Percentiles rank a stretch among this genome's conserved stretches.
Evolutionary conservation across 2,113 vertebrate genomes (phyloP).

Genomic region (Saimiri boliviensis): DNA sequence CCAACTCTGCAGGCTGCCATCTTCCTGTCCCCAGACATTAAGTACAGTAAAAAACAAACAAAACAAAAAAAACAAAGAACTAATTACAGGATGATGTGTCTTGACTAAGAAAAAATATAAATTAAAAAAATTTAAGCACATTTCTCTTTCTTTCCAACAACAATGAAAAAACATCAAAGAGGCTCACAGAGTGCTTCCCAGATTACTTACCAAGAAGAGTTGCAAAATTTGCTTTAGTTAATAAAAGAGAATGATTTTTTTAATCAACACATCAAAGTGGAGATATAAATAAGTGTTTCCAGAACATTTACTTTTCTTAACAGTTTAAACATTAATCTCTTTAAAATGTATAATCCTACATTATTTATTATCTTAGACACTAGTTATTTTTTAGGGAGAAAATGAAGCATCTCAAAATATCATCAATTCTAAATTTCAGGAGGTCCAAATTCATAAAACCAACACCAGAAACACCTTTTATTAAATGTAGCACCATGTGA

Average conservation of each 20-base stretch:
- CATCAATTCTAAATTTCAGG: not conserved
- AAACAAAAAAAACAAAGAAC: not conserved
- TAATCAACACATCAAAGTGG: not conserved
- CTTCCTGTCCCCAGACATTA: fast-evolving
- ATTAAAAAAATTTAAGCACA: not conserved
- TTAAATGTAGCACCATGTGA: not conserved
- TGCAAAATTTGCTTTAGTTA: conserved; percentile 21
- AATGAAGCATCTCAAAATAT: conserved; percentile 2
- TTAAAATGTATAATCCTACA: not conserved
- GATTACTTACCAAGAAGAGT: not conserved
- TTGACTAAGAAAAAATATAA: not conserved
- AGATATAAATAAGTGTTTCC: not conserved
- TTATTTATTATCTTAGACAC: not conserved
- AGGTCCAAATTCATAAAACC: not conserved
- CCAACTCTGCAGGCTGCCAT: not conserved
- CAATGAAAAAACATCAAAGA: not conserved
- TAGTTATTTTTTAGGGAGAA: not conserved
- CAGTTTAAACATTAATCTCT: not conserved
- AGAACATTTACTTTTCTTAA: not conserved
- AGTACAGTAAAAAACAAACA: not conserved
- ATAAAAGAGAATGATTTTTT: conserved; percentile 8
- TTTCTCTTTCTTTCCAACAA: conserved; percentile 1
- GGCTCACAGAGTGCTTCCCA: not conserved
- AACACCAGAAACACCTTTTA: not conserved
- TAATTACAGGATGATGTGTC: not conserved